phyloP scores from a whole-genome alignment of 23 tunicate genomes.

The Trididemnum clinides region DNA sequence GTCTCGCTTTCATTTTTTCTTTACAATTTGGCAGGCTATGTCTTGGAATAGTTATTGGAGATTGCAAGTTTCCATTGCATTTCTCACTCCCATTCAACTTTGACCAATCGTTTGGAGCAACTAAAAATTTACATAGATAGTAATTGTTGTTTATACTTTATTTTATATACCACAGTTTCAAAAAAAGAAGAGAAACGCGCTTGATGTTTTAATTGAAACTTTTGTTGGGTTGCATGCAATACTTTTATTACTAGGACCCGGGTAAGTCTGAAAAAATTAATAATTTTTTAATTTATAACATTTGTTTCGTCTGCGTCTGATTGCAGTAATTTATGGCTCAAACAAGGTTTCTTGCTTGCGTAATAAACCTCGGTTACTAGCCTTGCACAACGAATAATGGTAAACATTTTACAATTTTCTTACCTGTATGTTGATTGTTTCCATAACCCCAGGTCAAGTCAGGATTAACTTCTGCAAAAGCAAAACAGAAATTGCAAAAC shows the following conservation, averaged over 20 bases:
- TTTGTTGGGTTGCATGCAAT: no score
- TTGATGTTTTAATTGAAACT: no score
- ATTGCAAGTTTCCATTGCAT: conserved; percentile 1
- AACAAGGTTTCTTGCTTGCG: no score
- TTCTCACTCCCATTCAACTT: background rate
- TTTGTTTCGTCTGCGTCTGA: no score
- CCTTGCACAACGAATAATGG: background rate
- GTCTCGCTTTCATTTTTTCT: background rate
- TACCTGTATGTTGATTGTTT: conserved; percentile 22
- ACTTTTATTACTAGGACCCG: no score
- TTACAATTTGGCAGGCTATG: background rate
- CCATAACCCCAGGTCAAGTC: background rate
- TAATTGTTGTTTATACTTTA: no score
- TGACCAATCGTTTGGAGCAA: background rate
- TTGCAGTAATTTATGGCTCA: no score
- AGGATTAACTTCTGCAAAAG: conserved; percentile 4
- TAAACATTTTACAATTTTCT: background rate
- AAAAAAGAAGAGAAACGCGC: no score
- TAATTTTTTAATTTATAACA: no score
- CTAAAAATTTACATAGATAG: conserved; percentile 3
- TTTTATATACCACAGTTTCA: no score
- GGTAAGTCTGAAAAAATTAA: no score
- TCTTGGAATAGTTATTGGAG: background rate
- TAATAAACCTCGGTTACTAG: no score
- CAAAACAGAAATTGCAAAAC: background rate